These are phyloP conservation scores for Troides aeacus DNA, from an alignment of 2,888 invertebrate species.

Conservation along the genomic window DNA sequence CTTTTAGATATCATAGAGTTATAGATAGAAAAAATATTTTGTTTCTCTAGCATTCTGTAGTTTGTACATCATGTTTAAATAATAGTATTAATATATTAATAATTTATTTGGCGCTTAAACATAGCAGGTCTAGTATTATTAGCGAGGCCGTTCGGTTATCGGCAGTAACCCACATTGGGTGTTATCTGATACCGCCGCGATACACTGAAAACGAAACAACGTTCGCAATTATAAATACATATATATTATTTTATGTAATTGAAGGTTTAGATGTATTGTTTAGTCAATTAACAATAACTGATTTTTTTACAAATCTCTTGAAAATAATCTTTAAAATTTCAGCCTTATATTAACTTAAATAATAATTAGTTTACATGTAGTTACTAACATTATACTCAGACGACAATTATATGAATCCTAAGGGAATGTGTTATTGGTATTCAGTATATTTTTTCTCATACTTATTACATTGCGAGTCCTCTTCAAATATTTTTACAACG, in stretches of 20 bases:
- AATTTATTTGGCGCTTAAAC: constrained; percentile 26
- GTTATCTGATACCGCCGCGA: constrained; percentile 39
- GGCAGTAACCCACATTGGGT: constrained; percentile 40
- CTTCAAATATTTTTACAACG: background rate
- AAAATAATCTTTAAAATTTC: background rate
- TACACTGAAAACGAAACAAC: constrained; percentile 33
- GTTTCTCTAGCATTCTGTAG: no score
- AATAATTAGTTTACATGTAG: no score
- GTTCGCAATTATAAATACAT: constrained; percentile 22
- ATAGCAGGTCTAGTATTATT: constrained; percentile 35
- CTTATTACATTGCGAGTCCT: background rate
- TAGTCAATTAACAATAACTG: background rate
- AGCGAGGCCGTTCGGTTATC: constrained; percentile 37
- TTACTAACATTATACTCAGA: no score
- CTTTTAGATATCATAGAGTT: no score
- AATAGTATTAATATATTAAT: background rate
- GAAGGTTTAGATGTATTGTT: background rate
- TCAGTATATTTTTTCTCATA: background rate
- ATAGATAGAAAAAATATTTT: no score
- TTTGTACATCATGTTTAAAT: no score
- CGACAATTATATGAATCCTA: no score
- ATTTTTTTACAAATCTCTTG: background rate
- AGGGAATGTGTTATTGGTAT: no score
- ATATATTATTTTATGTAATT: constrained; percentile 22
- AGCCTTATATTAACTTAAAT: no score